Evolutionary conservation across 2,113 vertebrate species (phyloP).

Genomic region (Silurus glanis): DNA sequence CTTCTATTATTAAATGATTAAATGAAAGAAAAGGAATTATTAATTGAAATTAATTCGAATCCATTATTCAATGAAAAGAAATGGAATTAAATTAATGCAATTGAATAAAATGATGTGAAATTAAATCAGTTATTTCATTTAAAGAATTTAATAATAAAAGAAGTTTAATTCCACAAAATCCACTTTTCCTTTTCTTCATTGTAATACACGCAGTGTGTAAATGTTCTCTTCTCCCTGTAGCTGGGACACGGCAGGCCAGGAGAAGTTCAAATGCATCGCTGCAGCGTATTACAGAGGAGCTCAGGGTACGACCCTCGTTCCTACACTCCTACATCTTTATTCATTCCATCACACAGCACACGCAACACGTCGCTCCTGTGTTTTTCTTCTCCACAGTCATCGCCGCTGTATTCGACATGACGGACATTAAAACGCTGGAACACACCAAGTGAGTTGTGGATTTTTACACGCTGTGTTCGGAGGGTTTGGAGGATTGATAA

Average conservation of each 20-base stretch:
- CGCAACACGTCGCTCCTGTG: neutral
- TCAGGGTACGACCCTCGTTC: constrained; percentile 73
- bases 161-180: no score
- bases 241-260: constrained; percentile 95
- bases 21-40: no score
- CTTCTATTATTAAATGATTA: no score
- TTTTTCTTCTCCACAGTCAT: constrained; percentile 63
- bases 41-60: no score
- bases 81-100: no score
- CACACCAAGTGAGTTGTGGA: constrained; percentile 78
- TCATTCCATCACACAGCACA: neutral
- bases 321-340: neutral
- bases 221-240: constrained; percentile 61
- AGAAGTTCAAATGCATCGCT: constrained; percentile 94
- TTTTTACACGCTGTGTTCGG: neutral
- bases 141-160: no score
- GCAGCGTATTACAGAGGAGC: constrained; percentile 90
- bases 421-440: constrained; percentile 78
- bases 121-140: no score
- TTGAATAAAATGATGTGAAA: no score
- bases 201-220: neutral
- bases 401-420: constrained; percentile 71
- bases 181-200: constrained; percentile 22
- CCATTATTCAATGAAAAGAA: no score
- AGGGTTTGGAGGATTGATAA: neutral